Evolutionary conservation across 2,888 invertebrate genomes (phyloP).

Genomic region (Diabrotica balteata): DNA sequence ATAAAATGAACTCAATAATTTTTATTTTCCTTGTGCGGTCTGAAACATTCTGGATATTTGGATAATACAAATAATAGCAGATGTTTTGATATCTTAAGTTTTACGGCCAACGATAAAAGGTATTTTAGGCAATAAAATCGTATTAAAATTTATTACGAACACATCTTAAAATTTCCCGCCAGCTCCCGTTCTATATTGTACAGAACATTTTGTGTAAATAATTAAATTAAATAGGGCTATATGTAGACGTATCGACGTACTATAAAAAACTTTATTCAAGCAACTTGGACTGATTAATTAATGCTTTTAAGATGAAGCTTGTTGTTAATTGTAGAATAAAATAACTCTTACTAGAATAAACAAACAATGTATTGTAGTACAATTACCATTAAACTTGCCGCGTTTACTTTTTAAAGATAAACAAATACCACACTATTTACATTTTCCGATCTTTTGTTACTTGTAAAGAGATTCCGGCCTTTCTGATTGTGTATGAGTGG

Average conservation of each 20-base stretch:
- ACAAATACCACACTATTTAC: slow-evolving; percentile 37
- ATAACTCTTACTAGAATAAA: slow-evolving; percentile 37
- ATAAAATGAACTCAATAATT: too few relatives aligned
- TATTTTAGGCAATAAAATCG: too few relatives aligned
- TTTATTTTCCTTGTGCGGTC: too few relatives aligned
- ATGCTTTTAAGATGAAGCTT: slow-evolving; percentile 51
- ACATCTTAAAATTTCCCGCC: neutral
- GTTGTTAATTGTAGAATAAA: slow-evolving; percentile 43
- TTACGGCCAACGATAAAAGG: too few relatives aligned
- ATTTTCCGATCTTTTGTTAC: slow-evolving; percentile 33
- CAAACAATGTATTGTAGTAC: slow-evolving; percentile 50
- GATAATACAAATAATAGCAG: too few relatives aligned
- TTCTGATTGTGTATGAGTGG: slow-evolving; percentile 37
- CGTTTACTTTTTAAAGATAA: slow-evolving; percentile 28
- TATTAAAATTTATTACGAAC: too few relatives aligned
- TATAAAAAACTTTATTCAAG: slow-evolving; percentile 50
- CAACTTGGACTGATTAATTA: slow-evolving; percentile 58
- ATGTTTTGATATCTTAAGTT: too few relatives aligned
- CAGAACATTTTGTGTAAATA: slow-evolving; percentile 47
- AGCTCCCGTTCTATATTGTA: slow-evolving; percentile 41
- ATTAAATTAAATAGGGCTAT: slow-evolving; percentile 41
- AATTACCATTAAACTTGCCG: slow-evolving; percentile 56
- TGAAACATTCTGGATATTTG: too few relatives aligned
- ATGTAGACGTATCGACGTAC: slow-evolving; percentile 44
- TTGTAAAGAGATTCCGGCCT: slow-evolving; percentile 32